A percentile compares a stretch with the other conserved stretches of the same genome.
These are phyloP conservation scores for Linnaemya tessellans DNA, from an alignment of 2,888 invertebrate species.

Conservation along the genomic window DNA sequence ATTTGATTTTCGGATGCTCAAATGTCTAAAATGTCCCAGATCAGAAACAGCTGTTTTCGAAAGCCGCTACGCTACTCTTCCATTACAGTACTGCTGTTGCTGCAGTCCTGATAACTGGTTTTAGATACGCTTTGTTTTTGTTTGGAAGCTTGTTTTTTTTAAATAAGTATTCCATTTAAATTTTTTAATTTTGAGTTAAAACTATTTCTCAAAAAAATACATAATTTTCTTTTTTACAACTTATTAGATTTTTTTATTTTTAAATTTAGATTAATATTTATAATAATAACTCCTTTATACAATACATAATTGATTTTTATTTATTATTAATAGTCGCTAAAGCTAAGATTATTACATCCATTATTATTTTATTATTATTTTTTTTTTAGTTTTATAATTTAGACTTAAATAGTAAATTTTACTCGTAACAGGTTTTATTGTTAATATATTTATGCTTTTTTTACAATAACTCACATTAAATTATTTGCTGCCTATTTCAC, in stretches of 20 bases:
- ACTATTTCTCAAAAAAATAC: background rate
- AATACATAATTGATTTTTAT: conserved; percentile 51
- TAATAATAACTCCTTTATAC: conserved; percentile 52
- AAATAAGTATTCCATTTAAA: too few relatives aligned
- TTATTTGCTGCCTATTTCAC: too few relatives aligned
- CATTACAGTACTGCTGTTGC: too few relatives aligned
- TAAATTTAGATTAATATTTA: conserved; percentile 46
- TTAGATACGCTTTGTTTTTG: too few relatives aligned
- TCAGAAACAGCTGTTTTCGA: too few relatives aligned
- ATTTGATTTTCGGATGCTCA: too few relatives aligned
- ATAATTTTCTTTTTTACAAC: conserved; percentile 31
- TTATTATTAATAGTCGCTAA: conserved; percentile 50
- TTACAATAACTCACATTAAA: conserved; percentile 30
- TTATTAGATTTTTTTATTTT: conserved; percentile 9
- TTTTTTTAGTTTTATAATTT: conserved; percentile 37
- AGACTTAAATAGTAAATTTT: conserved; percentile 44
- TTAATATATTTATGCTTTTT: conserved; percentile 23
- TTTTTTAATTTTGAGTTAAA: background rate
- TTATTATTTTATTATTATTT: conserved; percentile 3
- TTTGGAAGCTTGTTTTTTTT: too few relatives aligned
- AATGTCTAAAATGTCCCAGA: too few relatives aligned
- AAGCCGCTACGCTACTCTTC: too few relatives aligned
- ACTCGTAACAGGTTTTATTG: conserved; percentile 57
- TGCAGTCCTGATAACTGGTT: too few relatives aligned
- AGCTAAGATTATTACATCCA: conserved; percentile 58